Conservation (phyloP, 1,140 invertebrate genomes). For the Psix sp. region DNA sequence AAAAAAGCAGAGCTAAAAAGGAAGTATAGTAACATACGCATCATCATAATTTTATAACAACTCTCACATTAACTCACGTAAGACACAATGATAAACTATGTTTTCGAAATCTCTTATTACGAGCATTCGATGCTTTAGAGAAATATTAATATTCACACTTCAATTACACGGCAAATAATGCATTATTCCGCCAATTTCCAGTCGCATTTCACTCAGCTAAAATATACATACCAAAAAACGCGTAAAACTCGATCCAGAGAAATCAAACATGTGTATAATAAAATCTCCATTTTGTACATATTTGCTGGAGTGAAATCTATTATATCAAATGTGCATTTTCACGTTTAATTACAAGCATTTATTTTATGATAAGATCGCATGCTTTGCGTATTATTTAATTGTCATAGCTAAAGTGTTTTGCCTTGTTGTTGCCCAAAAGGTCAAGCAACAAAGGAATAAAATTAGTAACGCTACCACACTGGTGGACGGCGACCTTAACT, state of each 20-base stretch:
- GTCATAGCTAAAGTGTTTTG: constrained; percentile 18
- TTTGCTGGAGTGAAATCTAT: no score
- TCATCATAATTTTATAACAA: constrained; percentile 51
- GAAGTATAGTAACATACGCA: constrained; percentile 34
- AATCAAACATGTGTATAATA: neutral
- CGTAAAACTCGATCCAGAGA: constrained; percentile 5
- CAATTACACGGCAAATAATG: constrained; percentile 32
- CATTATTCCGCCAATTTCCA: constrained; percentile 35
- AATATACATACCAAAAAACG: constrained; percentile 18
- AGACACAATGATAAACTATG: constrained; percentile 38
- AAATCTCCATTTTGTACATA: no score
- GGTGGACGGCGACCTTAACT: constrained; percentile 46
- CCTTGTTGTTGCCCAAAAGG: constrained; percentile 21
- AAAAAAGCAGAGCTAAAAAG: constrained; percentile 8
- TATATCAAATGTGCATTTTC: constrained; percentile 18
- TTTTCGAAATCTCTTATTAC: constrained; percentile 51
- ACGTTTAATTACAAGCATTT: constrained; percentile 35
- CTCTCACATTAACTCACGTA: constrained; percentile 41
- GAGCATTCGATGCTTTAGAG: constrained; percentile 40
- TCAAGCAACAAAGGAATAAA: constrained; percentile 25
- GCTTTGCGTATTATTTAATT: constrained; percentile 42
- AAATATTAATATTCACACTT: constrained; percentile 54
- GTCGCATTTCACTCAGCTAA: constrained; percentile 23
- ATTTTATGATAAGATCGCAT: constrained; percentile 28
- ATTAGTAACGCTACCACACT: constrained; percentile 50